Percentiles rank a stretch among this genome's conserved stretches.
These are phyloP conservation scores for Steatornis caripensis DNA, from an alignment of 2,113 vertebrate species.

Conservation along the genomic window DNA sequence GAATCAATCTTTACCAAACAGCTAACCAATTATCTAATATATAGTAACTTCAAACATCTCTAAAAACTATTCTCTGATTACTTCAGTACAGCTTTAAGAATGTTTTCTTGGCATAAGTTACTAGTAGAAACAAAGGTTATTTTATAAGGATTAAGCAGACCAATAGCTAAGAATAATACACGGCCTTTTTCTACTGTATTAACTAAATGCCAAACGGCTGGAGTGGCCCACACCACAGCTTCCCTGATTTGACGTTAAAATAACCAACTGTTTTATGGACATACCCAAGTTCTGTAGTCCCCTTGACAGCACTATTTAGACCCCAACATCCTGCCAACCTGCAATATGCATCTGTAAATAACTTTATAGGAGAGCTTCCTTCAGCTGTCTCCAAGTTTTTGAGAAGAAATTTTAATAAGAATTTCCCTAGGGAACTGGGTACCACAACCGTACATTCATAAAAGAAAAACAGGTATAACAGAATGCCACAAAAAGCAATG, in stretches of 20 bases:
- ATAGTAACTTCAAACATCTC: background rate
- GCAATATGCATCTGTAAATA: background rate
- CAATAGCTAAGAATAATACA: background rate
- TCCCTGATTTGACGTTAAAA: background rate
- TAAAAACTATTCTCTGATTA: background rate
- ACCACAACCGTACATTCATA: background rate
- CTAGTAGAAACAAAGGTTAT: background rate
- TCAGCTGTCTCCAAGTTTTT: background rate
- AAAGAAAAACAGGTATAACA: background rate
- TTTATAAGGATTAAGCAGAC: background rate
- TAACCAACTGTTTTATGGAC: background rate
- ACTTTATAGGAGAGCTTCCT: background rate
- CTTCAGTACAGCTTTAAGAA: background rate
- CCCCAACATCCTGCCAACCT: background rate
- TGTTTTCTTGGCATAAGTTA: background rate
- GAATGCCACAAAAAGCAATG: background rate
- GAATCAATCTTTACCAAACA: background rate
- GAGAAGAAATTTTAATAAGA: background rate
- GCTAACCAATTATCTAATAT: background rate
- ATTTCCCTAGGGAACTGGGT: background rate
- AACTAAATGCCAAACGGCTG: background rate
- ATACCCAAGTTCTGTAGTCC: background rate
- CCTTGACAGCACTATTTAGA: background rate
- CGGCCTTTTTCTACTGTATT: background rate
- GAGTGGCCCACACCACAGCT: background rate